Evolutionary conservation across 2,888 invertebrate species (phyloP), one percentile per base, ranked within the genome.

Genomic region (Pandemis cinnamomeana): DNA sequence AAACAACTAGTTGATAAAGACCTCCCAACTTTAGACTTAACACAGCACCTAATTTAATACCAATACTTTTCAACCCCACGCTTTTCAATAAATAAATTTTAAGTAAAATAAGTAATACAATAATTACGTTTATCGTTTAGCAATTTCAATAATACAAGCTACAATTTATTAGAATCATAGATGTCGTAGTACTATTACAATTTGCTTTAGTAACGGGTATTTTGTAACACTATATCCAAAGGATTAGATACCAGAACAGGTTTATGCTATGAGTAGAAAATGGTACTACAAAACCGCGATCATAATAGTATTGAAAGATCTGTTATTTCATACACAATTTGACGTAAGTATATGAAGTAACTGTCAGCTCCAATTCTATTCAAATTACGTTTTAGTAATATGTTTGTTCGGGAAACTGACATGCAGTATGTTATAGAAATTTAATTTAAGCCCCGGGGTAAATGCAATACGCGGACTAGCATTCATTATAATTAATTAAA

Each of bases 381-480:
- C 27, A 2, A 36, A 36, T 36, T 36, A 36, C 27, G 3, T 36
- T 36, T 36, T 36, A 36, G 27, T 36, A 36, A 36, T n/a, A n/a
- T 36, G 27, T 36, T 36, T 36, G 27, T 36, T 36, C 27, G 4
- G 27, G 27, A 36, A 2, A 36, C 27, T 36, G 8, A 44, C 11
- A 46, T 11, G 0, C 11, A 46, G 46, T 46, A 1, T 51, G 51
- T 20, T 20, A 55, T 55, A 15, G 1, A 55, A 55, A 20, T 20
- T 3, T 7, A 55, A 15, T 20, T 15, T 6, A 55, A 20, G 2
- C 20, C 15, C 20, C 20, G 15, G 8, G 15, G 1, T 58, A 58
- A 63, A 46, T 27, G 63, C 11, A 27, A 63, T 46, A 44, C 20
- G 42, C n/a, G 15, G 55, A 63, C 62, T 63, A 63, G 63, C 53